A percentile compares a stretch with the other conserved stretches of the same genome.
Evolutionary conservation across 2,797 vertebrate genomes (phyloP).

Genomic region (Gouania willdenowi): DNA sequence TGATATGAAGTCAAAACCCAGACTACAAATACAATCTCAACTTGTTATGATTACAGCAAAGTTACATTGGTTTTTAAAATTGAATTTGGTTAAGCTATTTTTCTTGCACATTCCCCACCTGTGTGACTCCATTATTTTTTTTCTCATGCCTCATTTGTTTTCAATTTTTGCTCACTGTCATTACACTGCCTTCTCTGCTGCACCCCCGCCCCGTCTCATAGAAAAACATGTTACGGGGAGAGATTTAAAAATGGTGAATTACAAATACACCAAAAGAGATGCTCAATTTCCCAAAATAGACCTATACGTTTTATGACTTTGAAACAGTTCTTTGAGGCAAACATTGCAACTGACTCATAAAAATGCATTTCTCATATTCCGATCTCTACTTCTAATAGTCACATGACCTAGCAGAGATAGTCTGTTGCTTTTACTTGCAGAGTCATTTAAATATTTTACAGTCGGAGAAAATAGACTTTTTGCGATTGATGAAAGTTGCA

Average conservation of each 20-base stretch:
- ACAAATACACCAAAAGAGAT: conserved; percentile 7
- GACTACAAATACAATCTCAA: too few relatives aligned
- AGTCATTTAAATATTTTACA: background rate
- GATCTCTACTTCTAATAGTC: too few relatives aligned
- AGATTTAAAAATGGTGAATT: conserved; percentile 6
- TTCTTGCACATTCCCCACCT: background rate
- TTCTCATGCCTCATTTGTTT: conserved; percentile 6
- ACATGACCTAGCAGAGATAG: background rate
- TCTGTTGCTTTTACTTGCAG: background rate
- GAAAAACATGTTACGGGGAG: conserved; percentile 15
- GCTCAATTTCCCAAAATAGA: too few relatives aligned
- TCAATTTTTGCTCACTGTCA: conserved; percentile 13
- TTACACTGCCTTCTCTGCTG: conserved; percentile 1
- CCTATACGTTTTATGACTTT: too few relatives aligned
- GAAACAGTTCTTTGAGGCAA: too few relatives aligned
- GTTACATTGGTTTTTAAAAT: background rate
- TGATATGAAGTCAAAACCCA: too few relatives aligned
- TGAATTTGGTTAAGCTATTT: conserved; percentile 7
- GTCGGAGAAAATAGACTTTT: too few relatives aligned
- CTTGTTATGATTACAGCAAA: too few relatives aligned
- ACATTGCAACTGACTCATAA: too few relatives aligned
- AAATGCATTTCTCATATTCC: too few relatives aligned
- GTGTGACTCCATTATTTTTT: background rate
- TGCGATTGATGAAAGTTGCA: background rate
- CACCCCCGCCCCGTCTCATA: background rate